Percentiles rank a stretch among this genome's conserved stretches.
phyloP scores from a whole-genome alignment of 2,888 invertebrate genomes.

The Ormyrus thymus region DNA sequence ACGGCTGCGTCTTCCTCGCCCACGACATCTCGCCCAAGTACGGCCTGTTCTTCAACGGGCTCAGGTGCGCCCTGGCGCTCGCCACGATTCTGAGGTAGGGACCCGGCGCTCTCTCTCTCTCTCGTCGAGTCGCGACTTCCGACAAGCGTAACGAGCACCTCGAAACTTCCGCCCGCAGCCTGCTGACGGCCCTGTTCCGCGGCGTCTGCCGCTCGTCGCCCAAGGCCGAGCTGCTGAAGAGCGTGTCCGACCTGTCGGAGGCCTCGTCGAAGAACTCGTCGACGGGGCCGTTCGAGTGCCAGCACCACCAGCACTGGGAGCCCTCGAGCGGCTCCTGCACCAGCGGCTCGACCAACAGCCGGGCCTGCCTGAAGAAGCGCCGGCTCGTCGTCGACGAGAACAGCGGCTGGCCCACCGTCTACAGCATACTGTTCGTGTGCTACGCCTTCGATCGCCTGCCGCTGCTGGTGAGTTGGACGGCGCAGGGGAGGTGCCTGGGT shows the following conservation, averaged over 20 bases:
- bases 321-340: constrained; percentile 49
- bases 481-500: background rate
- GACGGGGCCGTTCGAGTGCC: constrained; percentile 70
- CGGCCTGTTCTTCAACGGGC: constrained; percentile 68
- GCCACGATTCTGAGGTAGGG: constrained; percentile 62
- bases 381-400: constrained; percentile 67
- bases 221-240: constrained; percentile 68
- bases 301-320: constrained; percentile 74
- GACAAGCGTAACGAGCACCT: too few relatives aligned
- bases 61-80: constrained; percentile 63
- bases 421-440: constrained; percentile 77
- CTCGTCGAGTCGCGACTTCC: too few relatives aligned
- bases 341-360: constrained; percentile 76
- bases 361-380: constrained; percentile 74
- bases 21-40: constrained; percentile 70
- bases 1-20: constrained; percentile 69
- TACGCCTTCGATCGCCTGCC: constrained; percentile 79
- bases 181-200: constrained; percentile 58
- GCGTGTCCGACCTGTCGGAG: constrained; percentile 71
- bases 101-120: too few relatives aligned
- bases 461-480: constrained; percentile 75
- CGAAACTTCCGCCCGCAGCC: too few relatives aligned
- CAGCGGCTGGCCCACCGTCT: constrained; percentile 75
- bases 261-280: constrained; percentile 70
- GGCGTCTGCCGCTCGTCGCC: constrained; percentile 61